Evolutionary conservation across 2,797 vertebrate species (phyloP).

Genomic region (Gambusia yucatana): DNA sequence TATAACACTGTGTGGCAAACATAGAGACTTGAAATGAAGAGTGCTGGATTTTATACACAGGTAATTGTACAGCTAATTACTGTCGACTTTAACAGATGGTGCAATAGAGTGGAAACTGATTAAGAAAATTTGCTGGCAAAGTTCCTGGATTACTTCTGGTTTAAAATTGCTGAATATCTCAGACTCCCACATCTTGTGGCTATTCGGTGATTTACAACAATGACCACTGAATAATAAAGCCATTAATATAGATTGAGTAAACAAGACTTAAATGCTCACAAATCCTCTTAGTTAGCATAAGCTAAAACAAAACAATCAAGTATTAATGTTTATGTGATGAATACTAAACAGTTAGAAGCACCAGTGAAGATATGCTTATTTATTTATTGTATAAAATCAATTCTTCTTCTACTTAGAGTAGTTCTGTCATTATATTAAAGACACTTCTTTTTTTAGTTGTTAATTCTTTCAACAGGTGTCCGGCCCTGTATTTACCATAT

Average conservation of each 20-base stretch:
- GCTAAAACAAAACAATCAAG: slow-evolving; percentile 11
- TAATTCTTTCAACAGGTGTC: slow-evolving; percentile 49
- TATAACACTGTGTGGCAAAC: slow-evolving; percentile 18
- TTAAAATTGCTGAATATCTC: slow-evolving; percentile 34
- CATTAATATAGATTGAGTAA: slow-evolving; percentile 39
- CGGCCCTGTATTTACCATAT: not conserved
- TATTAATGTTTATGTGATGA: slow-evolving; percentile 11
- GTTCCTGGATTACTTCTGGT: slow-evolving; percentile 40
- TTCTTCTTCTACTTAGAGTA: slow-evolving; percentile 46
- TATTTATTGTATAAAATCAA: slow-evolving; percentile 37
- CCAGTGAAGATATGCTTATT: slow-evolving; percentile 35
- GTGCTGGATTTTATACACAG: slow-evolving; percentile 29
- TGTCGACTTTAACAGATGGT: slow-evolving; percentile 64
- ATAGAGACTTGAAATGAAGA: slow-evolving; percentile 16
- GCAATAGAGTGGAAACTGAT: slow-evolving; percentile 56
- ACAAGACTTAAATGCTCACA: slow-evolving; percentile 35
- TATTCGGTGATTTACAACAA: slow-evolving; percentile 32
- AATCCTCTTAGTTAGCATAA: not conserved
- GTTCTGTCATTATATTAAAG: slow-evolving; percentile 41
- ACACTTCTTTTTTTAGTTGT: slow-evolving; percentile 11
- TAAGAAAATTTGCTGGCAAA: slow-evolving; percentile 58
- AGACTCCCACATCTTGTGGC: slow-evolving; percentile 33
- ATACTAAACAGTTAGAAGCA: not conserved
- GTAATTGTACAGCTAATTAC: slow-evolving; percentile 59
- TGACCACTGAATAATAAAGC: slow-evolving; percentile 35